These are phyloP conservation scores for Tenthredo notha DNA, from an alignment of 2,888 invertebrate species.

Conservation along the genomic window DNA sequence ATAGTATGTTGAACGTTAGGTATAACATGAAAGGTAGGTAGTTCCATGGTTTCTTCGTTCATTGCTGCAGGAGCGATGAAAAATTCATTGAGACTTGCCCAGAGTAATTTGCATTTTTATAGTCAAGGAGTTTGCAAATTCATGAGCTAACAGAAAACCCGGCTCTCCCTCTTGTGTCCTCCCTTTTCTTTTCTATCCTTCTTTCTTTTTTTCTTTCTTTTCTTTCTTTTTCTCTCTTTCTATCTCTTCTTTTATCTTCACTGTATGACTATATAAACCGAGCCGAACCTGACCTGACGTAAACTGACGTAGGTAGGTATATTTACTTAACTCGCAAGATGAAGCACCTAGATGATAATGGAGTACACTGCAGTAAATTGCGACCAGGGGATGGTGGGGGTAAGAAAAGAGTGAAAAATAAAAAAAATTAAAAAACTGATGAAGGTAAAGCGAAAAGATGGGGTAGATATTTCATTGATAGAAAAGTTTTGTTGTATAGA, in stretches of 20 bases:
- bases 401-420: neutral
- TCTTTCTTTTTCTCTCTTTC: neutral
- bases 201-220: neutral
- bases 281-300: conserved; percentile 5
- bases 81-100: conserved; percentile 52
- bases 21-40: conserved; percentile 3
- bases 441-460: neutral
- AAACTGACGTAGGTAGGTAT: neutral
- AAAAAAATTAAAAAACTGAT: neutral
- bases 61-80: conserved; percentile 41
- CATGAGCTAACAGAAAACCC: conserved; percentile 49
- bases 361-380: conserved; percentile 15
- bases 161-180: neutral
- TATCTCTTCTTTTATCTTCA: neutral
- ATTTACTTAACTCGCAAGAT: conserved; percentile 8
- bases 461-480: conserved; percentile 11
- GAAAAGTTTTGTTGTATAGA: neutral
- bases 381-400: neutral
- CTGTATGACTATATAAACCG: conserved; percentile 9
- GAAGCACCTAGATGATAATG: conserved; percentile 8
- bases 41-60: conserved; percentile 39
- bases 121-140: conserved; percentile 52
- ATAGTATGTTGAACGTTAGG: neutral
- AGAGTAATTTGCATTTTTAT: conserved; percentile 51
- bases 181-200: neutral